Evolutionary conservation across 1,140 invertebrate genomes (phyloP).

Genomic region (Drosophila santomea): DNA sequence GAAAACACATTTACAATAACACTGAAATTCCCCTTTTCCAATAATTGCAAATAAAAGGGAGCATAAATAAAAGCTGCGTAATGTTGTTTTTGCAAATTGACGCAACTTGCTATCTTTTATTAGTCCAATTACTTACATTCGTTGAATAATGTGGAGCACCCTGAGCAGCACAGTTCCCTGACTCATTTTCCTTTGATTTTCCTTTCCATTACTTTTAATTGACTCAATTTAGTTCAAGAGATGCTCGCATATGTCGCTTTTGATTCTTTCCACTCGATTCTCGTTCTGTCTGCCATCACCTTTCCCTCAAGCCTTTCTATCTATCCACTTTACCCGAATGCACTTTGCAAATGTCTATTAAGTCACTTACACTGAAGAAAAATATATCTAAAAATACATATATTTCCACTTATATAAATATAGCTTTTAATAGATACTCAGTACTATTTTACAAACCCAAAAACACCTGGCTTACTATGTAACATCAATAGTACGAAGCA

Average conservation of each 20-base stretch:
- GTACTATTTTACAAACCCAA: background rate
- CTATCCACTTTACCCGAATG: slow-evolving; percentile 18
- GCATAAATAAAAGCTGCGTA: background rate
- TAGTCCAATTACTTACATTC: background rate
- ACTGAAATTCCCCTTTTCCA: no score
- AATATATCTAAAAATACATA: background rate
- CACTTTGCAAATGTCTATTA: slow-evolving; percentile 27
- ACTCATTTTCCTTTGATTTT: slow-evolving; percentile 30
- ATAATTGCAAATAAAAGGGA: background rate
- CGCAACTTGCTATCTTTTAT: no score
- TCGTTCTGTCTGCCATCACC: background rate
- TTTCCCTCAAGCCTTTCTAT: slow-evolving; percentile 3
- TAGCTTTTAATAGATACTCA: no score
- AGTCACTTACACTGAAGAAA: background rate
- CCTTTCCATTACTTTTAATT: slow-evolving; percentile 39
- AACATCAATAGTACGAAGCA: background rate
- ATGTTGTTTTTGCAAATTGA: background rate
- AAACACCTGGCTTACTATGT: background rate
- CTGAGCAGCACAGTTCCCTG: background rate
- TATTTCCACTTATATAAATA: no score
- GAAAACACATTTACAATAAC: background rate
- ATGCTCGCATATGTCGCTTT: slow-evolving; percentile 28
- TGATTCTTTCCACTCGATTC: slow-evolving; percentile 42
- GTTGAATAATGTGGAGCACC: slow-evolving; percentile 1
- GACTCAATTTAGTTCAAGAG: slow-evolving; percentile 41